Percentiles rank a stretch among this genome's conserved stretches.
These are phyloP conservation scores for Puntigrus tetrazona DNA, from an alignment of 2,113 vertebrate species.

Conservation along the genomic window DNA sequence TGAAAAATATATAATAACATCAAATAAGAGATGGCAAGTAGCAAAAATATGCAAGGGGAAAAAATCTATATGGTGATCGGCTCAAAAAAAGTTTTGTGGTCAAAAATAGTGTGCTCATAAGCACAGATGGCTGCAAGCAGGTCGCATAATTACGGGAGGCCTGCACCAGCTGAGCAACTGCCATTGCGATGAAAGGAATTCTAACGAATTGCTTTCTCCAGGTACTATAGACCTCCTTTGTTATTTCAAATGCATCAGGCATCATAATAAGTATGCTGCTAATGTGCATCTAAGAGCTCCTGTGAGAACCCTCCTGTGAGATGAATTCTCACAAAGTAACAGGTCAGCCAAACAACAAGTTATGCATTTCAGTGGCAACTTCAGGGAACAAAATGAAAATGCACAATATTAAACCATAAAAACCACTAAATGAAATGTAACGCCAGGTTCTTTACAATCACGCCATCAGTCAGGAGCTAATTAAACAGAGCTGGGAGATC, in stretches of 20 bases:
- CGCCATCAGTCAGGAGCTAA: slow-evolving; percentile 28
- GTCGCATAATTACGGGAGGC: not conserved
- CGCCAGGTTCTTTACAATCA: slow-evolving; percentile 4
- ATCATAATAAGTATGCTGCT: not conserved
- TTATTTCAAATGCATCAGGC: slow-evolving; percentile 9
- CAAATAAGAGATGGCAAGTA: not conserved
- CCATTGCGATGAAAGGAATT: not conserved
- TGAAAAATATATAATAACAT: not conserved
- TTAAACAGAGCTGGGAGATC: slow-evolving; percentile 12
- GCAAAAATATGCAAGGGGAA: not conserved
- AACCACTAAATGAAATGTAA: not conserved
- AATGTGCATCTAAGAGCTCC: not conserved
- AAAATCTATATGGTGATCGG: not conserved
- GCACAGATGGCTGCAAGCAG: slow-evolving; percentile 5
- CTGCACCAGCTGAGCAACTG: slow-evolving; percentile 5
- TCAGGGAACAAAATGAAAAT: not conserved
- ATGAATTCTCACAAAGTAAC: slow-evolving; percentile 5
- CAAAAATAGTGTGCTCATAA: not conserved
- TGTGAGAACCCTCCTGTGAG: not conserved
- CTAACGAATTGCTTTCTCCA: not conserved
- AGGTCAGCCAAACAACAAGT: not conserved
- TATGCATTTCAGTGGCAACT: not conserved
- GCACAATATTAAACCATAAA: not conserved
- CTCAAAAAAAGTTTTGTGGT: not conserved
- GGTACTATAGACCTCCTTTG: not conserved